Percentiles rank a stretch among this genome's conserved stretches.
Conservation (phyloP, 2,888 invertebrate species). For the Sycophila texana region DNA sequence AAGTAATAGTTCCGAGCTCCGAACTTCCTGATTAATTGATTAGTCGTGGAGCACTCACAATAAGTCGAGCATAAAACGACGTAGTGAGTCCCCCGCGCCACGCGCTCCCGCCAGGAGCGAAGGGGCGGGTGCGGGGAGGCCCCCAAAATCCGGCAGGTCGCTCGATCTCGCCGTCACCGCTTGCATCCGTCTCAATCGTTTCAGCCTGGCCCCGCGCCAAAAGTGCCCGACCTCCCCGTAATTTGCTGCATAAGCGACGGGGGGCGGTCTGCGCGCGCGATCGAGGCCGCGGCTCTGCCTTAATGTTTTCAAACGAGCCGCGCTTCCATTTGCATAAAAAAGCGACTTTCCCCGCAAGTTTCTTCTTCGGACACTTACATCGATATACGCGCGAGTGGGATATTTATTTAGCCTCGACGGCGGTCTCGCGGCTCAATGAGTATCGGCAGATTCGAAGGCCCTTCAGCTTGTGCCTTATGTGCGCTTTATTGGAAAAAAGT, state of each 20-base stretch:
- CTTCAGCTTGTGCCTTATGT: conserved; percentile 6
- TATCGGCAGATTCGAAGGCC: too few relatives aligned
- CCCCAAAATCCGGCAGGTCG: too few relatives aligned
- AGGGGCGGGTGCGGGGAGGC: too few relatives aligned
- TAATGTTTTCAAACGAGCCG: conserved; percentile 43
- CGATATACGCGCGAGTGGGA: background rate
- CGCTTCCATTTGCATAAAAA: background rate
- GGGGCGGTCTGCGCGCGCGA: conserved; percentile 4
- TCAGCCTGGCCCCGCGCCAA: conserved; percentile 6
- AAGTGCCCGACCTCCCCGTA: conserved; percentile 21
- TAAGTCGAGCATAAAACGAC: too few relatives aligned
- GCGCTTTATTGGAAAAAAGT: background rate
- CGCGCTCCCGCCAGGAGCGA: too few relatives aligned
- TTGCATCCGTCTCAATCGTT: conserved; percentile 37
- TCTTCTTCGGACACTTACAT: background rate
- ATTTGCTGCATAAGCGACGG: conserved; percentile 24
- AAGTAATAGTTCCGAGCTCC: conserved; percentile 2
- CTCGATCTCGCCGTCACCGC: background rate
- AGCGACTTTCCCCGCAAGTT: background rate
- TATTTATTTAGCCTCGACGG: background rate
- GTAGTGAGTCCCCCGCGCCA: too few relatives aligned
- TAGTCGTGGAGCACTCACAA: background rate
- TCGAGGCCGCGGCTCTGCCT: background rate
- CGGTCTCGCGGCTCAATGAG: background rate
- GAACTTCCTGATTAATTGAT: conserved; percentile 8